These are phyloP conservation scores for Danio albolineatus DNA, from an alignment of 2,797 vertebrate genomes.

Conservation along the genomic window DNA sequence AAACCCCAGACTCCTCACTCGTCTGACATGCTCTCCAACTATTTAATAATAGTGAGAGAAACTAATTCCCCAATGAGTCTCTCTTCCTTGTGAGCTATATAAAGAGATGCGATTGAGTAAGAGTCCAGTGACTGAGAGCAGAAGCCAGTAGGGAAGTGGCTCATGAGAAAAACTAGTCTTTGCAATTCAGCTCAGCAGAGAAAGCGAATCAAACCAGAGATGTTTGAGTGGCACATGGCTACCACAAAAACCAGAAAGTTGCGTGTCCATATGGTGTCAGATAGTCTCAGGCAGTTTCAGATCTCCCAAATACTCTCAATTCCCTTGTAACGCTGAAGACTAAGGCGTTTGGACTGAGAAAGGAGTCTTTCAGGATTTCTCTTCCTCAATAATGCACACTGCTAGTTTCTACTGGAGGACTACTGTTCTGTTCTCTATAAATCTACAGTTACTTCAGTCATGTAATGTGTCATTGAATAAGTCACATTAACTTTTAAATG, in stretches of 20 bases:
- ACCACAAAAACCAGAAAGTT: constrained; percentile 74
- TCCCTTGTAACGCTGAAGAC: constrained; percentile 77
- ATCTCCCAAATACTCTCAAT: constrained; percentile 78
- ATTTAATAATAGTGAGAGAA: constrained; percentile 49
- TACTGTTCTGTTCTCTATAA: neutral
- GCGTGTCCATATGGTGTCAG: constrained; percentile 67
- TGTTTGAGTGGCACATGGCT: constrained; percentile 52
- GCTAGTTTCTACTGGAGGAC: constrained; percentile 31
- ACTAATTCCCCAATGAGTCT: constrained; percentile 74
- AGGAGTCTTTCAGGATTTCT: constrained; percentile 65
- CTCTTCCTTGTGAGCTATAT: constrained; percentile 77
- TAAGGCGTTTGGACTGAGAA: constrained; percentile 54
- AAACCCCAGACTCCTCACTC: constrained; percentile 41
- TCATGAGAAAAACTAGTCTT: constrained; percentile 57
- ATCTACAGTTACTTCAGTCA: neutral
- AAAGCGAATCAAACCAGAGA: constrained; percentile 55
- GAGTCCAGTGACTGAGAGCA: constrained; percentile 72
- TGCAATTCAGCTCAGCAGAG: constrained; percentile 33
- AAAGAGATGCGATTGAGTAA: constrained; percentile 83
- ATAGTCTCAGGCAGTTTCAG: constrained; percentile 80
- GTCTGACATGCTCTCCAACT: constrained; percentile 47
- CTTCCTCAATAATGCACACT: constrained; percentile 52
- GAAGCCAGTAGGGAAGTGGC: constrained; percentile 63
- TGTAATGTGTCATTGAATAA: no score
- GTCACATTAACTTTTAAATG: no score